Conservation (phyloP, 2,888 invertebrate genomes). For the Cactoblastis cactorum region DNA sequence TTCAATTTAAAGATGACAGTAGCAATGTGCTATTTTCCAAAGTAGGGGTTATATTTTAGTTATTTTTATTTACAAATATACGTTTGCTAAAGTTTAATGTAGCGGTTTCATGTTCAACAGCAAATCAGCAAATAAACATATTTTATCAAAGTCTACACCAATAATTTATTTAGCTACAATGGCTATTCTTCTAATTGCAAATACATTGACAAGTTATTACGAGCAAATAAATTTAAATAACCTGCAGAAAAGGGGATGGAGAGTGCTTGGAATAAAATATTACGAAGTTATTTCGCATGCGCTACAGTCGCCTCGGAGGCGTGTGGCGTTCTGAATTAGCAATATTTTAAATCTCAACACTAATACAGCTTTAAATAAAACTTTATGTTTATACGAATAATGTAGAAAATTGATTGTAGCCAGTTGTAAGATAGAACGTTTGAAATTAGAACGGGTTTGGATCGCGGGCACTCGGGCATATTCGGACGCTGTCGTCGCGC, state of each 20-base stretch:
- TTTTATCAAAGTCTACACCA: background rate
- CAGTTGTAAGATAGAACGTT: conserved; percentile 21
- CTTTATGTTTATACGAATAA: accelerated
- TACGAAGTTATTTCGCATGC: conserved; percentile 58
- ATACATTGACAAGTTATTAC: conserved; percentile 35
- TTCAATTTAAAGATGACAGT: too few species aligned
- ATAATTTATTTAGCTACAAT: background rate
- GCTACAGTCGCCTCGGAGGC: conserved; percentile 67
- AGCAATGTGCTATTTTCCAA: too few species aligned
- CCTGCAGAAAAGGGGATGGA: conserved; percentile 39
- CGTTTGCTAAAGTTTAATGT: too few species aligned
- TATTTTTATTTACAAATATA: too few species aligned
- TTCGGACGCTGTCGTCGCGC: conserved; percentile 66
- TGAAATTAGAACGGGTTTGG: conserved; percentile 29
- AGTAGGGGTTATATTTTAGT: too few species aligned
- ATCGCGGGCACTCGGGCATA: conserved; percentile 56
- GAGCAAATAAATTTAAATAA: conserved; percentile 12
- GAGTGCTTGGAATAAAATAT: conserved; percentile 25
- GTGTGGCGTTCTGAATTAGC: conserved; percentile 22
- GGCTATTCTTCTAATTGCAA: conserved; percentile 19
- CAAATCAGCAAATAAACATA: background rate
- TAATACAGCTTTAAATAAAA: background rate
- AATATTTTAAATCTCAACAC: background rate
- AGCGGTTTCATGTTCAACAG: too few species aligned
- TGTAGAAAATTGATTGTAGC: conserved; percentile 16